These are phyloP conservation scores for Phycodurus eques DNA, from an alignment of 2,113 vertebrate species.

Conservation along the genomic window DNA sequence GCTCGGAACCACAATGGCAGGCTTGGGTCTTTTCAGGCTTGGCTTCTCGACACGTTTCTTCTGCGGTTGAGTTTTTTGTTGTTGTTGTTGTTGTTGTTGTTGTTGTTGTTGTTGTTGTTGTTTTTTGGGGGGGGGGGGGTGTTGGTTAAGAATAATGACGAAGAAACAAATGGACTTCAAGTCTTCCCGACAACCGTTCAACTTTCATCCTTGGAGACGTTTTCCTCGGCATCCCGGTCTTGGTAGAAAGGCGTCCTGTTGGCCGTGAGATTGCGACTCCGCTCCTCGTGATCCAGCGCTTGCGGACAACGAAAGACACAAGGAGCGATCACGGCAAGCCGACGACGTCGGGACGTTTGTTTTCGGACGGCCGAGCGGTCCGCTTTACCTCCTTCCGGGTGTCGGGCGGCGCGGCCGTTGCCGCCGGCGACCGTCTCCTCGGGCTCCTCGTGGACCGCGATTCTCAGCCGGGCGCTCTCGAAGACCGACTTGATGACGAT, in stretches of 20 bases:
- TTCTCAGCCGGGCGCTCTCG: constrained; percentile 93
- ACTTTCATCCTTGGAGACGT: constrained; percentile 77
- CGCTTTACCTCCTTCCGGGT: constrained; percentile 53
- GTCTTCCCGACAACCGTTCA: constrained; percentile 36
- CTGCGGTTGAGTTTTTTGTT: no score
- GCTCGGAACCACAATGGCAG: no score
- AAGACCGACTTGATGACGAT: constrained; percentile 98
- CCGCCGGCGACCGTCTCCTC: constrained; percentile 80
- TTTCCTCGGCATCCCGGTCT: constrained; percentile 86
- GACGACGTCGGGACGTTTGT: neutral
- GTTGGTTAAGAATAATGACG: neutral
- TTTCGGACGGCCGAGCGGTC: neutral
- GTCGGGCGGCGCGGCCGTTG: constrained; percentile 48
- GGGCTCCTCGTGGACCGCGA: constrained; percentile 86
- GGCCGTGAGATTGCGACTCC: neutral
- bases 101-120: neutral
- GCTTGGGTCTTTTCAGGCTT: no score
- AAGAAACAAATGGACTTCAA: constrained; percentile 28
- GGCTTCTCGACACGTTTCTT: neutral
- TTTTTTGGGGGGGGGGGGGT: neutral
- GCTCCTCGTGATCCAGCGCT: constrained; percentile 4
- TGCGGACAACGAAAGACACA: neutral
- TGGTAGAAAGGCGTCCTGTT: constrained; percentile 73
- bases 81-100: neutral
- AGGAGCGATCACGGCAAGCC: constrained; percentile 17